Evolutionary conservation across 2,797 vertebrate genomes (phyloP).

Genomic region (Mastacembelus armatus): DNA sequence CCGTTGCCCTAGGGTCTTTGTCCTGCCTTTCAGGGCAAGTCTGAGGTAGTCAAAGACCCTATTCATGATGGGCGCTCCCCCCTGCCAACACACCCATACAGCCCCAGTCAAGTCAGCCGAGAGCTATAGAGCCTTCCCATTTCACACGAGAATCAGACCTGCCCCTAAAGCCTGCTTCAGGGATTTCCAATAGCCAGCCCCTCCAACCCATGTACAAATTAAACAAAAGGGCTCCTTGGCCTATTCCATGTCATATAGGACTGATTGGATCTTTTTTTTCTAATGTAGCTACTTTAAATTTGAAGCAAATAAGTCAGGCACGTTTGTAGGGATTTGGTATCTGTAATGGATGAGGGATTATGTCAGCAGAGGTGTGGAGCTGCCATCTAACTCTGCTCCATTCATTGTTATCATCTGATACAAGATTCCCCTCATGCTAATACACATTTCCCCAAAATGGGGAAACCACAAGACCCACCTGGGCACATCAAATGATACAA

Average conservation of each 20-base stretch:
- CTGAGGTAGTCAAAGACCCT: slow-evolving; percentile 88
- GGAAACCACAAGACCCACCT: slow-evolving; percentile 18
- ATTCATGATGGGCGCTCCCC: slow-evolving; percentile 85
- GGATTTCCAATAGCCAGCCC: slow-evolving; percentile 84
- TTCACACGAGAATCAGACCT: slow-evolving; percentile 88
- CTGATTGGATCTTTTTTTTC: slow-evolving; percentile 79
- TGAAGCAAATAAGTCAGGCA: slow-evolving; percentile 74
- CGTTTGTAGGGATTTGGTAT: slow-evolving; percentile 67
- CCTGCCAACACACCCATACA: slow-evolving; percentile 88
- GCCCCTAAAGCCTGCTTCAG: slow-evolving; percentile 87
- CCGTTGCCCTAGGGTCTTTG: slow-evolving; percentile 87
- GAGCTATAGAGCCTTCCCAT: slow-evolving; percentile 85
- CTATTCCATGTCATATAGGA: slow-evolving; percentile 80
- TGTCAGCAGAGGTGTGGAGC: slow-evolving; percentile 55
- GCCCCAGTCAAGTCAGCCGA: slow-evolving; percentile 85
- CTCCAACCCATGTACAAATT: slow-evolving; percentile 82
- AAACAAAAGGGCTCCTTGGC: slow-evolving; percentile 83
- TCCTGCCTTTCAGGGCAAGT: slow-evolving; percentile 88
- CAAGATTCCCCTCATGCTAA: slow-evolving; percentile 19
- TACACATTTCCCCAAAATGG: slow-evolving; percentile 9
- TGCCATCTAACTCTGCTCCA: slow-evolving; percentile 34
- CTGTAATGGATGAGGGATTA: slow-evolving; percentile 60
- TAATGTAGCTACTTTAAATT: slow-evolving; percentile 72
- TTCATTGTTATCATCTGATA: slow-evolving; percentile 5
- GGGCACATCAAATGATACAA: slow-evolving; percentile 49